Percentiles rank a stretch among this genome's conserved stretches.
phyloP scores from a whole-genome alignment of 2,113 vertebrate species.

The Nesogale talazaci region DNA sequence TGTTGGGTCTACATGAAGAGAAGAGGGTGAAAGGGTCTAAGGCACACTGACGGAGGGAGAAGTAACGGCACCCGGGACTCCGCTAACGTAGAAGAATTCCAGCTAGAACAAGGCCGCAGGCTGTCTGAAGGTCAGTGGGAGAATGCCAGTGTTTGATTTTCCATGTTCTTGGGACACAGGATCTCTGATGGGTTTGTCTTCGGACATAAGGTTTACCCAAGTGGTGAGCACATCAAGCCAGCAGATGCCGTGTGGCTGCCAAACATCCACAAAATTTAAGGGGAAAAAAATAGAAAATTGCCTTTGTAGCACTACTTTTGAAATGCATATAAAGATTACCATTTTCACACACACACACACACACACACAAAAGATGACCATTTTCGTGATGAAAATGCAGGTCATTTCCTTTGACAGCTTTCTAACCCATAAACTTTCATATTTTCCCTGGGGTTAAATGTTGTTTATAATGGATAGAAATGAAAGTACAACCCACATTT shows the following conservation, averaged over 20 bases:
- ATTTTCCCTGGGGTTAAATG: background rate
- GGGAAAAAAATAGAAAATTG: background rate
- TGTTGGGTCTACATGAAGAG: background rate
- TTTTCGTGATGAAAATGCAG: too few relatives aligned
- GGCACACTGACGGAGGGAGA: background rate
- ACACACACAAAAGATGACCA: too few relatives aligned
- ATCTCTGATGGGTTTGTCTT: background rate
- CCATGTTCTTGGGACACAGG: background rate
- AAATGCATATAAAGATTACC: background rate
- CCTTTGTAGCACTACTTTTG: background rate
- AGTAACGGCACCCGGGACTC: background rate
- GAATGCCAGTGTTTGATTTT: background rate
- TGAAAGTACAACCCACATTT: background rate
- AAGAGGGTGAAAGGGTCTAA: constrained; percentile 10
- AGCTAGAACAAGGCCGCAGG: background rate
- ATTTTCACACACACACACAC: too few relatives aligned
- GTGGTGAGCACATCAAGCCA: background rate
- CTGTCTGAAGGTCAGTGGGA: background rate
- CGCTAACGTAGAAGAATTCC: background rate
- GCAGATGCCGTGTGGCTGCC: background rate
- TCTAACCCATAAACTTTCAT: constrained; percentile 10
- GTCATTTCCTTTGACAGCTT: background rate
- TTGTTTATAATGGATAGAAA: background rate
- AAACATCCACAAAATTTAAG: constrained; percentile 1
- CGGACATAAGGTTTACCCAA: background rate